phyloP scores from a whole-genome alignment of 2,888 invertebrate genomes.

The Drosophila quinaria region DNA sequence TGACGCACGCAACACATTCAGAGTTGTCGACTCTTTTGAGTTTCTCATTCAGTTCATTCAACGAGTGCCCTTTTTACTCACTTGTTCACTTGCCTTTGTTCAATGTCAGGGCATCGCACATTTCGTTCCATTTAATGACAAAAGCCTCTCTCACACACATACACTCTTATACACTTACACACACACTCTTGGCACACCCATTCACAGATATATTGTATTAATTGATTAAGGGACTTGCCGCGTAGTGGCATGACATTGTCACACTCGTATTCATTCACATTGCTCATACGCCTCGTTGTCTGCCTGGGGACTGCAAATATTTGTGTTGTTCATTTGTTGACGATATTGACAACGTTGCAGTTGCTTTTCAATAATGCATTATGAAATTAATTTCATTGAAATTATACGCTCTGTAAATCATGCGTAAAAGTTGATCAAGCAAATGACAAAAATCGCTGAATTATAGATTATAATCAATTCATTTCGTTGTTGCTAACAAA shows the following conservation, averaged over 20 bases:
- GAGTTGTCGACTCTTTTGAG: constrained; percentile 29
- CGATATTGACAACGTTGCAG: constrained; percentile 13
- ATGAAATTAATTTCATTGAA: constrained; percentile 54
- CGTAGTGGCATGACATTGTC: constrained; percentile 29
- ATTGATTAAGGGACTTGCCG: constrained; percentile 60
- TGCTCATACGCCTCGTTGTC: constrained; percentile 35
- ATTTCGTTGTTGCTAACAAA: constrained; percentile 8
- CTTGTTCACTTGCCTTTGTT: constrained; percentile 23
- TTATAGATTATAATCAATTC: constrained; percentile 20
- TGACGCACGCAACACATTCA: constrained; percentile 43
- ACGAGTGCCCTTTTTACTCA: constrained; percentile 12
- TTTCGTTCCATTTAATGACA: constrained; percentile 32
- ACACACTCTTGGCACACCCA: not conserved
- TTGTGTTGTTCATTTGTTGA: constrained; percentile 28
- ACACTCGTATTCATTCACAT: constrained; percentile 28
- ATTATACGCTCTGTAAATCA: constrained; percentile 46
- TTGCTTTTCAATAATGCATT: constrained; percentile 53
- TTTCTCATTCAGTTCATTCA: constrained; percentile 14
- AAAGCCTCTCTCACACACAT: constrained; percentile 32
- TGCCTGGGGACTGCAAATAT: constrained; percentile 32
- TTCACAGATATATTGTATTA: constrained; percentile 49
- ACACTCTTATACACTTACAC: constrained; percentile 4
- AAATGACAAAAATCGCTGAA: constrained; percentile 23
- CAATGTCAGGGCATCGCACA: constrained; percentile 21
- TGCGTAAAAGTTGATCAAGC: constrained; percentile 37